phyloP scores from a whole-genome alignment of 37 sponge, comb jelly and placozoan genomes.

The Spongia lamella region DNA sequence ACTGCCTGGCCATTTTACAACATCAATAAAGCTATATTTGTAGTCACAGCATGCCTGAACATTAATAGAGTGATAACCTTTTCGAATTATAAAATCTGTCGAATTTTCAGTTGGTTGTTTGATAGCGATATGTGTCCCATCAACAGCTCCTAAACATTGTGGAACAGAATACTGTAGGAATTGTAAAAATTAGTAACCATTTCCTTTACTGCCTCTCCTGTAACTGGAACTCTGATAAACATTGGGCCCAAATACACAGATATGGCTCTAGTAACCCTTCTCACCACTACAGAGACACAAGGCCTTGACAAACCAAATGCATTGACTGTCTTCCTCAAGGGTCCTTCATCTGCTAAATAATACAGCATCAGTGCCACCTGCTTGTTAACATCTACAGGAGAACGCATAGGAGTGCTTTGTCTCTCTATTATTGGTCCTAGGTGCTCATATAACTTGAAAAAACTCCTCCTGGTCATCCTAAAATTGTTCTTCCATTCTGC shows the following conservation, averaged over 20 bases:
- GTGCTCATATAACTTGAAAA: conserved; percentile 20
- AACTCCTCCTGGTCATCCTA: conserved; percentile 24
- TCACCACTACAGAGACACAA: conserved; percentile 6
- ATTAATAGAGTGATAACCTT: conserved; percentile 23
- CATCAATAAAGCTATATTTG: conserved; percentile 30
- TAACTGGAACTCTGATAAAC: conserved; percentile 13
- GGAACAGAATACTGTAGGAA: conserved; percentile 1
- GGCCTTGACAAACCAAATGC: conserved; percentile 34
- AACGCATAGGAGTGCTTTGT: conserved; percentile 7
- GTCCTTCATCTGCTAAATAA: conserved; percentile 42
- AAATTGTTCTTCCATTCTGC: conserved; percentile 38
- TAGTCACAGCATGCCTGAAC: conserved; percentile 42
- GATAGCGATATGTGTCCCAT: conserved; percentile 42
- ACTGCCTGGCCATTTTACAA: conserved; percentile 33
- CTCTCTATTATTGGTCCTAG: conserved; percentile 12
- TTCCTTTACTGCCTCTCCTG: conserved; percentile 25
- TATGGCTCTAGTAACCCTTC: conserved; percentile 28
- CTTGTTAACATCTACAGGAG: conserved; percentile 1
- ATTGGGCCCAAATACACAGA: conserved; percentile 11
- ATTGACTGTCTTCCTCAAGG: conserved; percentile 36
- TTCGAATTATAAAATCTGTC: conserved; percentile 40
- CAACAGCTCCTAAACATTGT: conserved; percentile 45
- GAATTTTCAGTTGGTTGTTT: conserved; percentile 24
- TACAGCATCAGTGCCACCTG: conserved; percentile 33
- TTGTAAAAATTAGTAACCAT: conserved; percentile 10